Base-by-base conservation (phyloP, 2,888 invertebrate species). In the Tetragonula carbonaria region DNA sequence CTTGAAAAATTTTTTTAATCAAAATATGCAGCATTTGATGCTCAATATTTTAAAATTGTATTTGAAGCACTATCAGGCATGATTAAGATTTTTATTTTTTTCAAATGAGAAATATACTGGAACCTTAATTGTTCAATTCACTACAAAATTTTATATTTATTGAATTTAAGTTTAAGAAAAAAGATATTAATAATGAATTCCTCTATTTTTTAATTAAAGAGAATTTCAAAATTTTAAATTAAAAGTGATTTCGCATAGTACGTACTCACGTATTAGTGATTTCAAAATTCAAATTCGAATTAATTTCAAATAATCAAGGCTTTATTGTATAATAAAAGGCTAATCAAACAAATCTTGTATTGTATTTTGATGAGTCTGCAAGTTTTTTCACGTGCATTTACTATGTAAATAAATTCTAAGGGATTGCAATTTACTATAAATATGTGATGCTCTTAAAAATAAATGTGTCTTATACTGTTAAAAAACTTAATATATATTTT, bases 401-500 rank as follows among this genome's bases (percentile, higher is more conserved):
- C 21, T 74, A 33, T 87, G 82, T 84, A 86, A 78, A 88, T 88
- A 88, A 74, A 80, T 72, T 84, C 68, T 82, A 87, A 81, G 83
- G 74, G 74, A 85, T 81, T 88, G 80, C 89, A 87, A 88, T 78
- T 73, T 80, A 82, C 33, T 23, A 74, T 72, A 75, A 74, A 78
- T 87, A 83, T 86, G 82, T 86, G 90, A 90, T 83, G 88, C 88
- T 89, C 92, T 91, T 90, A 90, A 88, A 91, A 93, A 93, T 93
- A 94, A 92, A 94, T 91, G 92, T 93, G 92, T 94, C 93, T 94
- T 93, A 93, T 92, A 93, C 90, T 91, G 92, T 93, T 93, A 90
- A 72, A 67, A 72, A 78, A 70, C 73, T 75, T 50, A 68, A 73
- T 73, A 76, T 14, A 73, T 71, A 55, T 59, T 82, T 82, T 74